Conservation (phyloP, 2,888 invertebrate species). For the Trichogramma dendrolimi region DNA sequence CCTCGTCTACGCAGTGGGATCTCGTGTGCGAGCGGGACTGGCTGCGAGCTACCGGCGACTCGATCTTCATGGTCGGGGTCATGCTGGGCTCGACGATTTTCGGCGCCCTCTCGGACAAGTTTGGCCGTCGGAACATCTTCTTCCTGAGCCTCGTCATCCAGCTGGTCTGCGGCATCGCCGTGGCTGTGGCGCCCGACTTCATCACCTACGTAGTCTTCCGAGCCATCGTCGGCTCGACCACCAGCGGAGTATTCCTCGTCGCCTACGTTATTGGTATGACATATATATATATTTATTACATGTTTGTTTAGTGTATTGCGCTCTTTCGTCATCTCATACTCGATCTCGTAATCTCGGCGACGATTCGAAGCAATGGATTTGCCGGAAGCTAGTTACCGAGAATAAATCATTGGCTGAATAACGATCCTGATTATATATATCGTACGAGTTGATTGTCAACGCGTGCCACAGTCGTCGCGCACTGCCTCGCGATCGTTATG, state of each 20-base stretch:
- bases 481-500: too few species aligned
- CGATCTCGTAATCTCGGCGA: too few species aligned
- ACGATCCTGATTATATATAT: too few species aligned
- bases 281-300: not conserved
- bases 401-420: too few species aligned
- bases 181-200: slow-evolving; percentile 66
- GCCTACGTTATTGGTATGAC: slow-evolving; percentile 71
- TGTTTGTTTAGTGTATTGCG: too few species aligned
- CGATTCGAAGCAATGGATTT: too few species aligned
- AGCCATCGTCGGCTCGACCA: slow-evolving; percentile 67
- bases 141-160: slow-evolving; percentile 68
- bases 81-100: slow-evolving; percentile 69
- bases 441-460: too few species aligned
- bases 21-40: slow-evolving; percentile 65
- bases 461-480: too few species aligned
- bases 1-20: slow-evolving; percentile 56
- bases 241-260: slow-evolving; percentile 73
- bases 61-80: slow-evolving; percentile 69
- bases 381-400: too few species aligned
- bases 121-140: slow-evolving; percentile 69
- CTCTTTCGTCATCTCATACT: too few species aligned
- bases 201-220: slow-evolving; percentile 64
- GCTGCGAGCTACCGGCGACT: slow-evolving; percentile 63
- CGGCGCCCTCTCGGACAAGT: slow-evolving; percentile 69
- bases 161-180: slow-evolving; percentile 64